These are phyloP conservation scores for Boleophthalmus pectinirostris DNA, from an alignment of 2,113 vertebrate species.

Conservation along the genomic window DNA sequence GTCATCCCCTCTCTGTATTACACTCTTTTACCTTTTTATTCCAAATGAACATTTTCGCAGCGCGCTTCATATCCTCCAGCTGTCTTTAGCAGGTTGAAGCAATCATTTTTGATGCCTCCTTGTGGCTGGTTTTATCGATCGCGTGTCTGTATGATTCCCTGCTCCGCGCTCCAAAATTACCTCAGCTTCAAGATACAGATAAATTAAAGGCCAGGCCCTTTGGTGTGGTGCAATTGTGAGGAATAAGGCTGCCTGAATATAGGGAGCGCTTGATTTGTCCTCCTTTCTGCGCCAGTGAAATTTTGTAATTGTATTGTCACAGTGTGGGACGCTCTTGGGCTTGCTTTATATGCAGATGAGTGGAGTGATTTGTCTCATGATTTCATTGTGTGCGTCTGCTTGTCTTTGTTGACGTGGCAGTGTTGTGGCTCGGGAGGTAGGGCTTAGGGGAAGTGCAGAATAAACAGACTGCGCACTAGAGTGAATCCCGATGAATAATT, in stretches of 20 bases:
- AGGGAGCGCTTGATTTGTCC: constrained; percentile 12
- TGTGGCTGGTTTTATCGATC: constrained; percentile 52
- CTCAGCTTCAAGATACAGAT: constrained; percentile 44
- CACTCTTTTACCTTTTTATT: constrained; percentile 24
- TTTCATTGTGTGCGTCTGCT: constrained; percentile 67
- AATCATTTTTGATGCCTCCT: constrained; percentile 49
- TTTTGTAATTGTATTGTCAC: constrained; percentile 68
- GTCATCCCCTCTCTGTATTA: constrained; percentile 33
- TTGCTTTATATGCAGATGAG: constrained; percentile 65
- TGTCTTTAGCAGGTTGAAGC: constrained; percentile 45
- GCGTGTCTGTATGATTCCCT: constrained; percentile 45
- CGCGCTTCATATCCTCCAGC: constrained; percentile 38
- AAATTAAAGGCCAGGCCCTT: constrained; percentile 49
- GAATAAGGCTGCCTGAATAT: constrained; percentile 30
- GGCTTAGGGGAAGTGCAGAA: constrained; percentile 53
- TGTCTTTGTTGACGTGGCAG: constrained; percentile 53
- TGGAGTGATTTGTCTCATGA: constrained; percentile 63
- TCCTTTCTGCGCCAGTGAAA: constrained; percentile 51
- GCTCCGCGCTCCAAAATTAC: constrained; percentile 51
- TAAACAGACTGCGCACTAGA: constrained; percentile 55
- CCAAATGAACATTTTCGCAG: constrained; percentile 42
- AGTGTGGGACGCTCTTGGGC: constrained; percentile 53
- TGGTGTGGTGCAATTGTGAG: constrained; percentile 38
- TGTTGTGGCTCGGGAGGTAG: constrained; percentile 60
- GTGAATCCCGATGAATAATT: constrained; percentile 64